Evolutionary conservation across 92 coral and sea anemone genomes (phyloP).

Genomic region (Parazoanthus atlanticus): DNA sequence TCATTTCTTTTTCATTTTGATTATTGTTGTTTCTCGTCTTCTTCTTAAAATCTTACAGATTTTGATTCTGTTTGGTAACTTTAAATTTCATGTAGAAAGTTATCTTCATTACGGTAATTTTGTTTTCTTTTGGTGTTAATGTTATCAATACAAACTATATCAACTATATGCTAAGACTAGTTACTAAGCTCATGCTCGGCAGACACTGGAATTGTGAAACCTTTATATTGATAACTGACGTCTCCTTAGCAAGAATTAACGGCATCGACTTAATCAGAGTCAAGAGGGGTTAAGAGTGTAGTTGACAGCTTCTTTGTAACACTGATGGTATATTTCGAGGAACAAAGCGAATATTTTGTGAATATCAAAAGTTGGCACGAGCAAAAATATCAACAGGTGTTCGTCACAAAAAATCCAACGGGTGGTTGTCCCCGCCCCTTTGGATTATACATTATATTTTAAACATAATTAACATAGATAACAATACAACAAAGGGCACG

Average conservation of each 20-base stretch:
- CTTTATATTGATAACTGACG: too few relatives aligned
- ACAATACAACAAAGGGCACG: background rate
- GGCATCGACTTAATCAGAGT: background rate
- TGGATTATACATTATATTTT: background rate
- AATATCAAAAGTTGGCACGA: constrained; percentile 25
- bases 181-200: too few relatives aligned
- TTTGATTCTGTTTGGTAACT: background rate
- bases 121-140: background rate
- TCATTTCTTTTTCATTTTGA: background rate
- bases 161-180: background rate
- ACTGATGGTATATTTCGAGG: constrained; percentile 12
- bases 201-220: too few relatives aligned
- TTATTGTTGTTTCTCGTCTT: background rate
- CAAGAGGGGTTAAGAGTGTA: background rate
- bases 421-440: constrained; percentile 21
- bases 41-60: background rate
- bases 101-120: background rate
- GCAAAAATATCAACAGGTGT: constrained; percentile 38
- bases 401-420: background rate
- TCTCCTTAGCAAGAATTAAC: too few relatives aligned
- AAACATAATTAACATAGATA: constrained; percentile 6
- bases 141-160: background rate
- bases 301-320: background rate
- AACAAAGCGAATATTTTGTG: constrained; percentile 21
- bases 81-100: background rate